Evolutionary conservation across 1,140 invertebrate genomes (phyloP).

Genomic region (Pseudomyrmex cubaensis): DNA sequence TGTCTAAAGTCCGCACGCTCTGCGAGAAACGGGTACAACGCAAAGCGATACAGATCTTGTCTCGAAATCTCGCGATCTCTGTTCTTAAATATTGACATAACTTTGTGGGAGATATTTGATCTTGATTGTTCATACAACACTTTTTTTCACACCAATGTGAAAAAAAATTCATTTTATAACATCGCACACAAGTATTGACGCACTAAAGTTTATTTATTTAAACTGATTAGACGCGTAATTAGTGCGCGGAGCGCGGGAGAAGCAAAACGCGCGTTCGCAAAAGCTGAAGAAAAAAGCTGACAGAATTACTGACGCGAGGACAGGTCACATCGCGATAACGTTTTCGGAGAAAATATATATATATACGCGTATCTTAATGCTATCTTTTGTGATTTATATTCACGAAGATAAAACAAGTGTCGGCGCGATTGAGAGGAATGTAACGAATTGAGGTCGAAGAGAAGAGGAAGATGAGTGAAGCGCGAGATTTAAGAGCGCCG

Average conservation of each 20-base stretch:
- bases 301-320: conserved; percentile 3
- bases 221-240: background rate
- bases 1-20: too few species aligned
- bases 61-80: too few species aligned
- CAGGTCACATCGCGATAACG: conserved; percentile 23
- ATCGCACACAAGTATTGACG: background rate
- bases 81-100: too few species aligned
- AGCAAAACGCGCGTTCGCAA: background rate
- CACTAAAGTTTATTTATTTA: background rate
- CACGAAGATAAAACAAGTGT: conserved; percentile 50
- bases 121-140: background rate
- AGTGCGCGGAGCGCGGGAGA: background rate
- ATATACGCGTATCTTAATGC: conserved; percentile 27
- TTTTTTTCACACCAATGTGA: background rate
- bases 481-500: conserved; percentile 39
- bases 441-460: conserved; percentile 55
- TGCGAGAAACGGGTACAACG: too few species aligned
- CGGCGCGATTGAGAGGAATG: conserved; percentile 54
- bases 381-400: conserved; percentile 55
- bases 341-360: conserved; percentile 51
- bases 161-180: background rate
- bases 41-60: too few species aligned
- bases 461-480: conserved; percentile 40
- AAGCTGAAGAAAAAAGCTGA: background rate
- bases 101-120: too few species aligned